Evolutionary conservation across 2,113 vertebrate species (phyloP), one percentile per base, ranked within the genome.

Genomic region (Gymnorhina tibicen): DNA sequence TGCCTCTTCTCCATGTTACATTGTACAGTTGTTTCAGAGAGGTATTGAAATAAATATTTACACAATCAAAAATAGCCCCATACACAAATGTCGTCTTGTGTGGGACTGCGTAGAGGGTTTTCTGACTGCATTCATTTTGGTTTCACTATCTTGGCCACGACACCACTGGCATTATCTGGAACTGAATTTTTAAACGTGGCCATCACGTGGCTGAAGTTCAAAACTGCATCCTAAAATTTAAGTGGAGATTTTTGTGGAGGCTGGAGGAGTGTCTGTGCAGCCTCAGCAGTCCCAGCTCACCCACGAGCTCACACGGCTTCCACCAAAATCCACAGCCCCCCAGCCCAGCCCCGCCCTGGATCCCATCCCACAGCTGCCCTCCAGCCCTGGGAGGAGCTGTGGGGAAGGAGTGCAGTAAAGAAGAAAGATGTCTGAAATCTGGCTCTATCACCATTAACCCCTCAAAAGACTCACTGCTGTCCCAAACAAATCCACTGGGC

Each of bases 151-250:
- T 73, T 3, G 0, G 33, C 2, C 23, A 30, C 41, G 35, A 46
- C 32, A 37, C 14, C 49, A 19, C 41, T 1, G 28, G 30, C 39
- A 26, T 23, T 27, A 84, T 3, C 56, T 4, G 70, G 83, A 95
- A 53, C 27, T 35, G 64, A 30, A 50, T 59, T 70, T 97, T 97
- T 63, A 60, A 91, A 93, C 55, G 93, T 83, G 94, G 95, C 96
- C 97, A 95, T 97, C 97, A 92, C 67, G 66, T 69, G 95, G 87
- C 72, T 93, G 89, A 90, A 94, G 72, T 60, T 95, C 56, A 95
- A 96, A 93, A 95, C 62, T 91, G 37, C 96, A 83, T 39, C 35
- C 60, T 49, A 75, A 96, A 66, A 44, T 66, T 20, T 20, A 56
- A 85, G 14, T 2, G 0, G 6, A 11, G 32, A 3, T 59, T 76